Base-by-base conservation (phyloP, 2,797 vertebrate genomes). In the Urocyon cinereoargenteus region DNA sequence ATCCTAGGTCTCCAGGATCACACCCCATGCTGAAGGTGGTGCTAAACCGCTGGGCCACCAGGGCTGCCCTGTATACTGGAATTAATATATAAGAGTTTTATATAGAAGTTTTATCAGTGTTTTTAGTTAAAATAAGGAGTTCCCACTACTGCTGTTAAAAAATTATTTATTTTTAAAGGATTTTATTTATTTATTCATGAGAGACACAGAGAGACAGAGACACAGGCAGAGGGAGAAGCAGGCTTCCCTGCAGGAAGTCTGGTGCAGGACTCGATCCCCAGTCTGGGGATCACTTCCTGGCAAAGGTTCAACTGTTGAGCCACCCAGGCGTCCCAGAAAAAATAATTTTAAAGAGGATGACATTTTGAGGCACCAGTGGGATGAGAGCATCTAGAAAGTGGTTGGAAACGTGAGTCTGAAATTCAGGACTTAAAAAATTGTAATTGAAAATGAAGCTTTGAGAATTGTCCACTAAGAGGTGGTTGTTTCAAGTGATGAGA, bases 61-160 rank as follows among this genome's bases (percentile, higher is more conserved):
- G 40, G 40, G 40, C 40, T 45, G 40, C 40, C 40, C 40, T 45
- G 40, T 45, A 45, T 45, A 45, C 40, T 45, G 40, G 40, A 45
- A 45, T 45, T 45, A 45, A 45, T 45, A 45, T 40, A 31, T n/a
- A 18, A 77, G 57, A 87, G 18, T 62, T 26, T 10, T 51, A 26
- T 31, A 21, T 45, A 45, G 40, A 45, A 45, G 40, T 28, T 73
- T 36, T 96, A 91, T 98, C 97, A 97, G 73, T 90, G 55, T 98
- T 98, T 98, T 97, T 98, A 97, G 98, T 98, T 98, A 66, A 22
- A 95, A 95, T 55, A 72, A 45, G 40, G 40, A 45, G 93, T 97
- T 79, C 61, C 78, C 68, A 90, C 73, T 90, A 89, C 97, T 97
- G 88, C 96, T 96, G 95, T 98, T 98, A 97, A 94, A 96, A 26